These are phyloP conservation scores for Himalopsyche kuldschensis DNA, from an alignment of 2,888 invertebrate species.

Conservation along the genomic window DNA sequence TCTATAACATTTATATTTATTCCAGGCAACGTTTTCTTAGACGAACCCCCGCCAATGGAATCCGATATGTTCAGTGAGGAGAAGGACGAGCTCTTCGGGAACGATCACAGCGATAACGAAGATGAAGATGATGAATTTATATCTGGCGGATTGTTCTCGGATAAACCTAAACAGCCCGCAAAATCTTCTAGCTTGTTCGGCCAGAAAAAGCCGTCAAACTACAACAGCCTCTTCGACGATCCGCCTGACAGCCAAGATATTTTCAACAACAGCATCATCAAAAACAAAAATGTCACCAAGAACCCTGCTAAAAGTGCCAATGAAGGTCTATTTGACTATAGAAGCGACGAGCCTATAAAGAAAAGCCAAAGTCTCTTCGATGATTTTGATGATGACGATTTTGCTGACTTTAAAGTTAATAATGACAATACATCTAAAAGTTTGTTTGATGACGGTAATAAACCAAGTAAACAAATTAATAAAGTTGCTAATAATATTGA, in stretches of 20 bases:
- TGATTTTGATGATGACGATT: slow-evolving; percentile 40
- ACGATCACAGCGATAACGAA: slow-evolving; percentile 27
- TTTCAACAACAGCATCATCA: slow-evolving; percentile 9
- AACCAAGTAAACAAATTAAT: slow-evolving; percentile 5
- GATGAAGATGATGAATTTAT: slow-evolving; percentile 47
- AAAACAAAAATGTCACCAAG: neutral
- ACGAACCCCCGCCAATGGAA: slow-evolving; percentile 61
- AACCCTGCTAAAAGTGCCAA: neutral
- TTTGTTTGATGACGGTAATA: neutral
- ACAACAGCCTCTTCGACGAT: slow-evolving; percentile 41
- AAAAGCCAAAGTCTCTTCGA: slow-evolving; percentile 43
- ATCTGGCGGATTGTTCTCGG: slow-evolving; percentile 48
- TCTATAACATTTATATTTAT: neutral
- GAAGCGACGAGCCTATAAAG: slow-evolving; percentile 7
- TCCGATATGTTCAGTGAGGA: slow-evolving; percentile 41
- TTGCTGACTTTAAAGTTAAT: neutral
- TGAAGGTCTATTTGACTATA: neutral
- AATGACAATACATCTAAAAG: neutral
- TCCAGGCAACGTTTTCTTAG: slow-evolving; percentile 55
- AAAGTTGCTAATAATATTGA: neutral
- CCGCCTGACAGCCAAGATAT: slow-evolving; percentile 38
- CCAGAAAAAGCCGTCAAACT: slow-evolving; percentile 40
- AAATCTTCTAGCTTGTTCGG: slow-evolving; percentile 42
- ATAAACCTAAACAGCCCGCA: slow-evolving; percentile 40
- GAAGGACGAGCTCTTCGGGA: slow-evolving; percentile 33